These are phyloP conservation scores for Tursiops truncatus DNA, from an alignment of 2,113 vertebrate species.

Conservation along the genomic window DNA sequence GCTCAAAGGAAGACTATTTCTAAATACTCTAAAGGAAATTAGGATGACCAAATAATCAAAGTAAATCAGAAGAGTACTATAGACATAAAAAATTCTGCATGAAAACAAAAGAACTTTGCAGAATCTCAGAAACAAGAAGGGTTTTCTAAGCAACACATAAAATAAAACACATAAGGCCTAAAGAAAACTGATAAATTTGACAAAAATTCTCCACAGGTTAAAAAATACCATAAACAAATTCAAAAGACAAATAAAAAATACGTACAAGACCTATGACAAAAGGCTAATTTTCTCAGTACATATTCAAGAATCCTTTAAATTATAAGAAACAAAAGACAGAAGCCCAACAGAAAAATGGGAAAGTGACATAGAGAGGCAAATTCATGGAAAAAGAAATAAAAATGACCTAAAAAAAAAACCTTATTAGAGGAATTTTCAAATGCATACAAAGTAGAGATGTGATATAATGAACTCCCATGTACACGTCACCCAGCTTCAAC, in stretches of 20 bases:
- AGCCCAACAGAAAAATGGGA: background rate
- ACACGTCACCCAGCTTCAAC: background rate
- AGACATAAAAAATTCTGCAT: background rate
- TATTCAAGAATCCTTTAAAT: conserved; percentile 4
- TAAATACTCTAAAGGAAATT: background rate
- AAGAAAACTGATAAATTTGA: conserved; percentile 36
- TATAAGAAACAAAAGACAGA: background rate
- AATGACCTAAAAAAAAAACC: background rate
- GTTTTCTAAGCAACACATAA: conserved; percentile 15
- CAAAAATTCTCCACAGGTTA: conserved; percentile 8
- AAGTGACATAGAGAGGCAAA: background rate
- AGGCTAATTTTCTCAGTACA: background rate
- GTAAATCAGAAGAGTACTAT: background rate
- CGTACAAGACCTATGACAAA: background rate
- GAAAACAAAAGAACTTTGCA: conserved; percentile 25
- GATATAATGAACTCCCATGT: background rate
- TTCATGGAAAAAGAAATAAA: background rate
- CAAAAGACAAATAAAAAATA: conserved; percentile 46
- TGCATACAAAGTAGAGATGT: background rate
- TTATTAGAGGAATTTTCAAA: background rate
- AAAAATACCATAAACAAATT: conserved; percentile 15
- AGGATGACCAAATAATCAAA: background rate
- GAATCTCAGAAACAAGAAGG: background rate
- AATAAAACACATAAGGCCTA: conserved; percentile 27
- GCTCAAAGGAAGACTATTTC: background rate